phyloP scores from a whole-genome alignment of 2,797 vertebrate species.

The Notolepis coatsorum region DNA sequence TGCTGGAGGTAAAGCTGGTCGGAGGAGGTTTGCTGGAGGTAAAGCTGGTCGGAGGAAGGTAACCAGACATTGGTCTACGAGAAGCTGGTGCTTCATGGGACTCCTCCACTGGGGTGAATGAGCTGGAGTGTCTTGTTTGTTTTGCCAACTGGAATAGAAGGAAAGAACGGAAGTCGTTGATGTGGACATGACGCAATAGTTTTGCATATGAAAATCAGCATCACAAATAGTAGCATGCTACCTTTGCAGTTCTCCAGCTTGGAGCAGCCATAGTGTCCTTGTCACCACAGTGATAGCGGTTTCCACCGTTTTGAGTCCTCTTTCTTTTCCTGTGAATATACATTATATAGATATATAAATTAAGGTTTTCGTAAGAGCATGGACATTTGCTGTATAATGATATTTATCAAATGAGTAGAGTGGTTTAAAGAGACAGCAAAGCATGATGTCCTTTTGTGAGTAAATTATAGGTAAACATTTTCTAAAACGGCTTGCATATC shows the following conservation, averaged over 20 bases:
- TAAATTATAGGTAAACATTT: too few relatives aligned
- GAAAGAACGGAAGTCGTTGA: background rate
- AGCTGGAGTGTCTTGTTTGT: background rate
- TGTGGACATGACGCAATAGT: background rate
- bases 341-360: background rate
- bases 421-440: too few relatives aligned
- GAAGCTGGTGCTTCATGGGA: background rate
- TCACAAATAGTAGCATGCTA: too few relatives aligned
- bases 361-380: too few relatives aligned
- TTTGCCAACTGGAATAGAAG: background rate
- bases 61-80: background rate
- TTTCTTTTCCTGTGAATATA: conserved; percentile 53
- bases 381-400: too few relatives aligned
- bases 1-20: conserved; percentile 3
- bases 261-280: too few relatives aligned
- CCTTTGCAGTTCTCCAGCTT: too few relatives aligned
- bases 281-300: too few relatives aligned
- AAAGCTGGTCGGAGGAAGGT: background rate
- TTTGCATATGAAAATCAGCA: background rate
- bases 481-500: too few relatives aligned
- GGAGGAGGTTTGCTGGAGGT: background rate
- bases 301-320: conserved; percentile 3
- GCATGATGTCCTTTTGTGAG: too few relatives aligned
- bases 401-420: too few relatives aligned
- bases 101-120: background rate